Percentiles rank a stretch among this genome's conserved stretches.
phyloP scores from a whole-genome alignment of 2,113 vertebrate genomes.

The Vimba vimba region DNA sequence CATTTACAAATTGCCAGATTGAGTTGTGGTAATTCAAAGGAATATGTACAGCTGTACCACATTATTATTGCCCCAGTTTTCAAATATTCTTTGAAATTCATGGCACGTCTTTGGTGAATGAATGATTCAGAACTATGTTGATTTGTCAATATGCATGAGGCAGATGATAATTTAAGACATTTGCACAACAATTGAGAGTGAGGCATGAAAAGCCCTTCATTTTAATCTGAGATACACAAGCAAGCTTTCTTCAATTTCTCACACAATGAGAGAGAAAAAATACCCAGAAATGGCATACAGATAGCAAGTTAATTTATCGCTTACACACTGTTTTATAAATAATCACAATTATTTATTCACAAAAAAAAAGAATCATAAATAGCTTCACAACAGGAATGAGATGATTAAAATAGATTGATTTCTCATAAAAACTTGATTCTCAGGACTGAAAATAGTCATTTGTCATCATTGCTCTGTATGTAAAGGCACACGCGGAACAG shows the following conservation, averaged over 20 bases:
- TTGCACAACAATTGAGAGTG: not conserved
- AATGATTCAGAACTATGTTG: constrained; percentile 36
- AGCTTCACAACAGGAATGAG: constrained; percentile 30
- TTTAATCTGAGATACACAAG: constrained; percentile 11
- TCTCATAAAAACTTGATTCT: constrained; percentile 37
- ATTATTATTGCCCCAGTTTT: not conserved
- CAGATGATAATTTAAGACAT: constrained; percentile 28
- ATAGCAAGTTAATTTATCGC: not conserved
- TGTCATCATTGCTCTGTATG: constrained; percentile 43
- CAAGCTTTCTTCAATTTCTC: not conserved
- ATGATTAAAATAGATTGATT: constrained; percentile 30
- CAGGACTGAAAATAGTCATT: constrained; percentile 31
- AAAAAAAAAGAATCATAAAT: not conserved
- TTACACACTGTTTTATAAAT: constrained; percentile 38
- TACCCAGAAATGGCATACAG: not conserved
- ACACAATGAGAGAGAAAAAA: constrained; percentile 5
- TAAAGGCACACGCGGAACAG: constrained; percentile 52
- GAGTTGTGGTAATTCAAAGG: not conserved
- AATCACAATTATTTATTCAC: constrained; percentile 34
- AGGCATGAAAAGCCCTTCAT: constrained; percentile 50
- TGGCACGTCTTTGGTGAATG: constrained; percentile 61
- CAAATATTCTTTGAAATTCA: not conserved
- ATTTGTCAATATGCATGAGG: constrained; percentile 22
- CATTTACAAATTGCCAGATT: not conserved
- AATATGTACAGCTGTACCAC: not conserved